Percentiles rank a stretch among this genome's conserved stretches.
phyloP scores from a whole-genome alignment of 2,888 invertebrate genomes.

The Latrodectus elegans region DNA sequence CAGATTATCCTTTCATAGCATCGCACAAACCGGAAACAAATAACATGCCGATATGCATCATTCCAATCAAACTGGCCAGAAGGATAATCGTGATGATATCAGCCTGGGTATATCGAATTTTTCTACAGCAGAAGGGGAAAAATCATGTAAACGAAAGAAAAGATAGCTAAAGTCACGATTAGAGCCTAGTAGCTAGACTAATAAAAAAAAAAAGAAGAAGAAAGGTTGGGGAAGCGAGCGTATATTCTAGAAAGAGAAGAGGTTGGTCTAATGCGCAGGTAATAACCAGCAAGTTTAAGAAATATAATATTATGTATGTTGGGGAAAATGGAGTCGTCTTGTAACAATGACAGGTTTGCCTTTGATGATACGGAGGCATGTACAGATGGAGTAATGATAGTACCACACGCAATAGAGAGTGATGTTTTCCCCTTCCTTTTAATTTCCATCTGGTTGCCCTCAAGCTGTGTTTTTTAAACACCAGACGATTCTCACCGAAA shows the following conservation, averaged over 20 bases:
- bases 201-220: background rate
- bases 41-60: background rate
- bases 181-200: background rate
- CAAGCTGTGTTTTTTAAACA: too few species aligned
- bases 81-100: conserved; percentile 24
- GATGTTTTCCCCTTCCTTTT: background rate
- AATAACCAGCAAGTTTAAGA: conserved; percentile 44
- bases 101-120: conserved; percentile 12
- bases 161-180: conserved; percentile 40
- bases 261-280: conserved; percentile 50
- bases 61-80: background rate
- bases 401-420: conserved; percentile 13
- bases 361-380: conserved; percentile 31
- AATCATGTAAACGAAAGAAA: conserved; percentile 32
- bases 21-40: too few species aligned
- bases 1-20: too few species aligned
- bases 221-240: background rate
- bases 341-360: conserved; percentile 58
- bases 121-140: background rate
- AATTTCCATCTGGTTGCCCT: background rate
- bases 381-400: conserved; percentile 67
- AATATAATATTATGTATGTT: conserved; percentile 10
- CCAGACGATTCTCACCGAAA: too few species aligned
- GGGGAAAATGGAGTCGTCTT: conserved; percentile 55
- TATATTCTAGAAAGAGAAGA: background rate